These are phyloP conservation scores for Hydraecia micacea DNA, from an alignment of 2,888 invertebrate genomes.

Conservation along the genomic window DNA sequence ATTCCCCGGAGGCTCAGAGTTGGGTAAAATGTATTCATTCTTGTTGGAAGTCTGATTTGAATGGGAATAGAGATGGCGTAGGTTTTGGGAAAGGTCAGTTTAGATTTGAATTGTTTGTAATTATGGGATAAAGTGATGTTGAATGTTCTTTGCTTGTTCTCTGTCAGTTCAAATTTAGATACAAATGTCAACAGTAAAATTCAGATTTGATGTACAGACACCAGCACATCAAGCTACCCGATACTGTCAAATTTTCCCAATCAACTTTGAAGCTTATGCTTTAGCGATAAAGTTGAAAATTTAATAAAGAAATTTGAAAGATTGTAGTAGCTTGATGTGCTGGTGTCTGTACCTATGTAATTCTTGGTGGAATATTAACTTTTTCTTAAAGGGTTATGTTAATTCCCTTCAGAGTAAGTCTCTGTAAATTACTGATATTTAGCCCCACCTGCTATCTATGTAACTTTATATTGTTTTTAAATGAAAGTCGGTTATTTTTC, in stretches of 20 bases:
- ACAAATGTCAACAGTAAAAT: neutral
- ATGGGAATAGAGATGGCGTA: constrained; percentile 26
- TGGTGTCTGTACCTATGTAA: neutral
- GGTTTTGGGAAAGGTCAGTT: neutral
- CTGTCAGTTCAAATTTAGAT: neutral
- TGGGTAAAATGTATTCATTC: constrained; percentile 51
- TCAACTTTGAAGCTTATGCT: too few species aligned
- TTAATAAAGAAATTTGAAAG: too few species aligned
- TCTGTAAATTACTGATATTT: neutral
- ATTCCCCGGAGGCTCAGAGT: constrained; percentile 43
- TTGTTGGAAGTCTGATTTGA: constrained; percentile 36
- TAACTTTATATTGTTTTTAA: neutral
- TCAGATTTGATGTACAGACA: neutral
- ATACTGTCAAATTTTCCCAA: too few species aligned
- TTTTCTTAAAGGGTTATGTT: neutral
- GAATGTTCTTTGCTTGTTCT: neutral
- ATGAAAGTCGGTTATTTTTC: neutral
- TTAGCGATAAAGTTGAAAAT: too few species aligned
- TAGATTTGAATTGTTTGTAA: neutral
- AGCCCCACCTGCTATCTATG: neutral
- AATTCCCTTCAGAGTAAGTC: neutral
- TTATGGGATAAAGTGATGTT: neutral
- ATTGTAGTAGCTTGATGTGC: too few species aligned
- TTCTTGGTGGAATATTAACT: neutral
- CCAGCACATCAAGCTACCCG: too few species aligned